Percentiles rank a stretch among this genome's conserved stretches.
Evolutionary conservation across 2,888 invertebrate genomes (phyloP).

Genomic region (Achlya flavicornis): DNA sequence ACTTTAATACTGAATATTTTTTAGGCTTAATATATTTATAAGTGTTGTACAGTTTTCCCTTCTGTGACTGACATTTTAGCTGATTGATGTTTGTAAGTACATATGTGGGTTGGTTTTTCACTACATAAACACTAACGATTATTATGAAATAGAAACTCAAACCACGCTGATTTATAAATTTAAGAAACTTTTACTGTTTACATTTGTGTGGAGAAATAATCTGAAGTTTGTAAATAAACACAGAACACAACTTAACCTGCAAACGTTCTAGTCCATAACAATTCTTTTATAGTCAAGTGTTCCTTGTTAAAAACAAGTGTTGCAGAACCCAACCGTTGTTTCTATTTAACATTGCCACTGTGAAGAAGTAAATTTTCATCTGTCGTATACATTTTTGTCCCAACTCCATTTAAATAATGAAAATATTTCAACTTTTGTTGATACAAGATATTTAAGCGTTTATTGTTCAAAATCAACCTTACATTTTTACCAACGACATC

Average conservation of each 20-base stretch:
- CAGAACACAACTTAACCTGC: not conserved
- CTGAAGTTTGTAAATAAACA: not conserved
- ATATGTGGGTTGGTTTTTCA: too few relatives aligned
- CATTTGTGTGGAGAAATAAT: not conserved
- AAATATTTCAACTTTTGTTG: slow-evolving; percentile 6
- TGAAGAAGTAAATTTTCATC: slow-evolving; percentile 21
- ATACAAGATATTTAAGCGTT: not conserved
- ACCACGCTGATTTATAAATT: too few relatives aligned
- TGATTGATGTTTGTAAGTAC: too few relatives aligned
- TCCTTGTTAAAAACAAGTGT: slow-evolving; percentile 42
- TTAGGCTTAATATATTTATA: too few relatives aligned
- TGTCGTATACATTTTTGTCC: slow-evolving; percentile 29
- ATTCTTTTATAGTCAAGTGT: slow-evolving; percentile 22
- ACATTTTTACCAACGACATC: not conserved
- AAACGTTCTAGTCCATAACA: not conserved
- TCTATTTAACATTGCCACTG: slow-evolving; percentile 26
- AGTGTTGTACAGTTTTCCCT: too few relatives aligned
- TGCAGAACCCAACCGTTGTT: slow-evolving; percentile 32
- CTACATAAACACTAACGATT: too few relatives aligned
- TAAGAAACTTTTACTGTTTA: too few relatives aligned
- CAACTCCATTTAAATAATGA: slow-evolving; percentile 44
- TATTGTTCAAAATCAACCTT: not conserved
- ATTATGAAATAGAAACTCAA: too few relatives aligned
- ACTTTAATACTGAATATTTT: too few relatives aligned
- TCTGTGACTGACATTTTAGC: too few relatives aligned